These are phyloP conservation scores for Oedothorax gibbosus DNA, from an alignment of 1,140 invertebrate genomes.

Conservation along the genomic window DNA sequence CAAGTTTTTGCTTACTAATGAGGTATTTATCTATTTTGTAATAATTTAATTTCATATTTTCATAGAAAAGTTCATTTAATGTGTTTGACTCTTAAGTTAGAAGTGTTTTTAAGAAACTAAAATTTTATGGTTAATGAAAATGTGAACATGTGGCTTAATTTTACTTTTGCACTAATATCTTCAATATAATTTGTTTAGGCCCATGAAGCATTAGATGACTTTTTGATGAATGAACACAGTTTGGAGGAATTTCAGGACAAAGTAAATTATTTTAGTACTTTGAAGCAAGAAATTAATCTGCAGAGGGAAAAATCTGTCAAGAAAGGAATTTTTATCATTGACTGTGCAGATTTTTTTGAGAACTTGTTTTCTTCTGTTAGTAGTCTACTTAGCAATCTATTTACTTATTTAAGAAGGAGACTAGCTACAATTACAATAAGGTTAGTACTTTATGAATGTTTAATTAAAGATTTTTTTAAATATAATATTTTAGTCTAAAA, in stretches of 20 bases:
- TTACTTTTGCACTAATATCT: not conserved
- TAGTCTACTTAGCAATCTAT: not conserved
- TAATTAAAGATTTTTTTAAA: no score
- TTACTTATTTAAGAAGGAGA: slow-evolving; percentile 13
- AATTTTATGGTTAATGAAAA: no score
- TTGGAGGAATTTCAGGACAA: slow-evolving; percentile 34
- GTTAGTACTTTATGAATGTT: not conserved
- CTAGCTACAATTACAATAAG: not conserved
- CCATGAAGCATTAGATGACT: slow-evolving; percentile 4
- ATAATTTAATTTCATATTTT: not conserved
- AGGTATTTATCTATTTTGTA: slow-evolving; percentile 29
- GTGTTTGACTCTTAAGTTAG: no score
- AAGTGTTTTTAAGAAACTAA: no score
- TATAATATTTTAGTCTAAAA: no score
- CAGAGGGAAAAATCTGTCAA: slow-evolving; percentile 18
- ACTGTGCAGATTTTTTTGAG: slow-evolving; percentile 46
- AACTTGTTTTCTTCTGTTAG: slow-evolving; percentile 1
- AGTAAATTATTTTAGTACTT: not conserved
- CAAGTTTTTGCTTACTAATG: slow-evolving; percentile 28
- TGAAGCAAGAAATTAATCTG: slow-evolving; percentile 40
- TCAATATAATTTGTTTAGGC: slow-evolving; percentile 19
- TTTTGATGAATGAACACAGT: slow-evolving; percentile 21
- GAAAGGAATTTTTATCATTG: slow-evolving; percentile 40
- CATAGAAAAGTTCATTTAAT: no score
- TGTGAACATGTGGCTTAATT: not conserved